Percentiles rank a stretch among this genome's conserved stretches.
phyloP scores from a whole-genome alignment of 2,888 invertebrate genomes.

The Lepidocyrtinus sp. region DNA sequence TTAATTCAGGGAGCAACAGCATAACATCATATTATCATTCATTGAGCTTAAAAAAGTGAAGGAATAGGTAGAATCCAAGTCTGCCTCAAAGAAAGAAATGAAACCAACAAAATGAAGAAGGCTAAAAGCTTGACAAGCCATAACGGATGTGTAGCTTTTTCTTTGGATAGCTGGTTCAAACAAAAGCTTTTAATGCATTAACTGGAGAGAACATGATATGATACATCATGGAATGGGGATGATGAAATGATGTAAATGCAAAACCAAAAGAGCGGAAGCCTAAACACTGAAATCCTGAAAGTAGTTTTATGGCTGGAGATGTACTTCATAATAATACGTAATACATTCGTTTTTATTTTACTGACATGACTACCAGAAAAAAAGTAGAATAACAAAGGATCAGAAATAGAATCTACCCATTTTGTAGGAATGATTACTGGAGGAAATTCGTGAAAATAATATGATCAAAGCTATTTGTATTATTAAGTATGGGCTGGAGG shows the following conservation, averaged over 20 bases:
- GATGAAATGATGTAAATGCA: not conserved
- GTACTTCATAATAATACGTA: conserved; percentile 33
- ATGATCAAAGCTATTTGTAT: conserved; percentile 41
- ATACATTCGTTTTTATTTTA: conserved; percentile 15
- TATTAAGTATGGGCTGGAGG: no score
- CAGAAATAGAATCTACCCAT: conserved; percentile 14
- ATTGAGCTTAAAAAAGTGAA: no score
- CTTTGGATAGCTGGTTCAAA: no score
- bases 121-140: no score
- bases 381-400: not conserved
- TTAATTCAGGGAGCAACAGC: no score
- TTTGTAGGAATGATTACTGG: not conserved
- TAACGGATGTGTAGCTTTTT: no score
- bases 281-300: conserved; percentile 47
- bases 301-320: no score
- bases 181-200: conserved; percentile 58
- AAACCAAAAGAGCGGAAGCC: conserved; percentile 48
- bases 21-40: no score
- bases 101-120: no score
- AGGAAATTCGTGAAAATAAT: conserved; percentile 20
- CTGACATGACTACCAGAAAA: not conserved
- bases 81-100: no score
- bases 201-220: no score
- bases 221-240: conserved; percentile 27
- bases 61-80: no score